A percentile compares a stretch with the other conserved stretches of the same genome.
These are phyloP conservation scores for Boulengeromyrus knoepffleri DNA, from an alignment of 2,113 vertebrate species.

Conservation along the genomic window DNA sequence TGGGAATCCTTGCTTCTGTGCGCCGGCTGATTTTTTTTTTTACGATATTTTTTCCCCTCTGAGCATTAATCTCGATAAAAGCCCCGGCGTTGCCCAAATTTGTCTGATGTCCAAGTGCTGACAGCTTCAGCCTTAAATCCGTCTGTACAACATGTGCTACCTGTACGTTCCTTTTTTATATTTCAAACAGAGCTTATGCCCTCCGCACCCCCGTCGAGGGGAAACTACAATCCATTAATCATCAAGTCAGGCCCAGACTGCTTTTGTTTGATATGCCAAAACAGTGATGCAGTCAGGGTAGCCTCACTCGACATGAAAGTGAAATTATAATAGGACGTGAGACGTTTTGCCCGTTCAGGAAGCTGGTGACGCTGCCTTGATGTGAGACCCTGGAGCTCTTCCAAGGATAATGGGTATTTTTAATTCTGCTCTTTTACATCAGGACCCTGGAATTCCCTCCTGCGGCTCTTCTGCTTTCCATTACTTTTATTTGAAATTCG, in stretches of 20 bases:
- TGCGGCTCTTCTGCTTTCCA: conserved; percentile 58
- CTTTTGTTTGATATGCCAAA: conserved; percentile 1
- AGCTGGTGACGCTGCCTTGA: conserved; percentile 7
- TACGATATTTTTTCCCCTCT: background rate
- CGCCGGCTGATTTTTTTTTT: background rate
- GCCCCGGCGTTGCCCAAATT: background rate
- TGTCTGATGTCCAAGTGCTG: background rate
- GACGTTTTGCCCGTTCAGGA: conserved; percentile 7
- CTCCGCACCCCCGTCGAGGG: background rate
- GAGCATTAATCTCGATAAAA: background rate
- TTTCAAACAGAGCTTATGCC: background rate
- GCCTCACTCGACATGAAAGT: background rate
- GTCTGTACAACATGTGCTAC: conserved; percentile 4
- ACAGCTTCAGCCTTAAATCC: background rate
- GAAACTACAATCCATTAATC: conserved; percentile 21
- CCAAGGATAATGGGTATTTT: conserved; percentile 25
- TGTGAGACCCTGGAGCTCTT: conserved; percentile 18
- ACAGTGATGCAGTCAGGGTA: background rate
- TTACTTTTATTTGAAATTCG: conserved; percentile 78
- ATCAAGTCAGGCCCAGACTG: background rate
- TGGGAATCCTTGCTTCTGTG: background rate
- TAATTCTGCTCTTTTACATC: conserved; percentile 26
- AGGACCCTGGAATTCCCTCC: conserved; percentile 23
- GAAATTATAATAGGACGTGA: conserved; percentile 17
- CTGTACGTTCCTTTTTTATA: background rate